These are phyloP conservation scores for Limosa lapponica DNA, from an alignment of 2,797 vertebrate species.

Conservation along the genomic window DNA sequence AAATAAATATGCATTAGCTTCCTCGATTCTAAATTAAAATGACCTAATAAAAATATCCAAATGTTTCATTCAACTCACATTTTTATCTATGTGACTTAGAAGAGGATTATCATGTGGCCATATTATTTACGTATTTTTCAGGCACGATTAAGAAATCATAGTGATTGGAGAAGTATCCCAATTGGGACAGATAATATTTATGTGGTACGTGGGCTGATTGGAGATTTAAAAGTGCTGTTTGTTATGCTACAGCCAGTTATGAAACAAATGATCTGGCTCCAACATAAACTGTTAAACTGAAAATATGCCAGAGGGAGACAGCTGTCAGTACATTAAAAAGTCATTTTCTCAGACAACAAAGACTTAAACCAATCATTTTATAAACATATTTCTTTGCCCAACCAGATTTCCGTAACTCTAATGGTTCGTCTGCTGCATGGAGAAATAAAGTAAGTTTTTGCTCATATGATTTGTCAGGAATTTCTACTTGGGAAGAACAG, in stretches of 20 bases:
- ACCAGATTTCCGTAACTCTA: constrained; percentile 75
- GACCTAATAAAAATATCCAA: neutral
- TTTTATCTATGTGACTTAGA: neutral
- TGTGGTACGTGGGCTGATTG: constrained; percentile 20
- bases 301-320: constrained; percentile 76
- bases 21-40: neutral
- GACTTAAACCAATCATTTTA: constrained; percentile 78
- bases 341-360: constrained; percentile 75
- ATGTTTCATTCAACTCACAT: neutral
- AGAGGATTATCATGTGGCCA: neutral
- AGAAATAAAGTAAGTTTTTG: constrained; percentile 75
- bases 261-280: constrained; percentile 77
- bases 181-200: constrained; percentile 43
- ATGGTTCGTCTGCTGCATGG: constrained; percentile 50
- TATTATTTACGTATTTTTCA: constrained; percentile 22
- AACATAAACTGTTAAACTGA: constrained; percentile 76
- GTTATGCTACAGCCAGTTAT: constrained; percentile 65
- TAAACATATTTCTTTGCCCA: constrained; percentile 78
- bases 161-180: constrained; percentile 45
- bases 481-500: constrained; percentile 77
- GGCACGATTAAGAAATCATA: constrained; percentile 35
- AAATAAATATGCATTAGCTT: constrained; percentile 50
- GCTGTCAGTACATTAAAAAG: constrained; percentile 80
- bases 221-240: constrained; percentile 68
- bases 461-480: constrained; percentile 72